These are phyloP conservation scores for Caenorhabditis japonica DNA, from an alignment of 2,888 invertebrate genomes.

Conservation along the genomic window DNA sequence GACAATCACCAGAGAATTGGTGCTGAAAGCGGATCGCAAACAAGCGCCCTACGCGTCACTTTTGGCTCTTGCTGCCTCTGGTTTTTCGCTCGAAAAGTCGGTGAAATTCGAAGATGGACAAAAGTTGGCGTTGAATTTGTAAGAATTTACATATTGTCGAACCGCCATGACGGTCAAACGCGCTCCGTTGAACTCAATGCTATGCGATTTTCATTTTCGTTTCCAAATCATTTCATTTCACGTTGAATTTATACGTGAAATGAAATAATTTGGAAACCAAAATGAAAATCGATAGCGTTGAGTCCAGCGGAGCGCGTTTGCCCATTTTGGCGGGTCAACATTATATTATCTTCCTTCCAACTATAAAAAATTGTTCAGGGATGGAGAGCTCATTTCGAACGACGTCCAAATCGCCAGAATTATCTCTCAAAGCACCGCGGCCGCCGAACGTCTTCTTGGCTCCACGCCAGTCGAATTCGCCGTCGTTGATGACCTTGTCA, in stretches of 20 bases:
- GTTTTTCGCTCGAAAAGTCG: conserved; percentile 57
- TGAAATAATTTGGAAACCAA: too few species aligned
- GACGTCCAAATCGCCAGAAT: conserved; percentile 66
- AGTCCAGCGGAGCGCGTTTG: too few species aligned
- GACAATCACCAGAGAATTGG: conserved; percentile 38
- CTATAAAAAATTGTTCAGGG: conserved; percentile 59
- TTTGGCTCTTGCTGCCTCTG: conserved; percentile 59
- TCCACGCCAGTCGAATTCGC: conserved; percentile 51
- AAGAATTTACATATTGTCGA: conserved; percentile 14
- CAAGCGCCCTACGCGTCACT: conserved; percentile 63
- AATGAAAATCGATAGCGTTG: too few species aligned
- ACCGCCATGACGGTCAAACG: too few species aligned
- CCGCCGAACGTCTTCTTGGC: conserved; percentile 59
- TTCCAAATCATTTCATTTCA: too few species aligned
- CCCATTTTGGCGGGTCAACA: too few species aligned
- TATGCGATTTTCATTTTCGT: too few species aligned
- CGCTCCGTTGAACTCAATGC: too few species aligned
- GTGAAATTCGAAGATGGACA: conserved; percentile 51
- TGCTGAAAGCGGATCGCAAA: conserved; percentile 49
- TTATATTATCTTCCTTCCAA: too few species aligned
- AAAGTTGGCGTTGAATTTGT: conserved; percentile 55
- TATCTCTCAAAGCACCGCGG: conserved; percentile 56
- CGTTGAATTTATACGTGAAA: too few species aligned
- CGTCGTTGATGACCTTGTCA: conserved; percentile 55
- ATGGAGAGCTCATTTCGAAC: conserved; percentile 60